Evolutionary conservation across 2,113 vertebrate genomes (phyloP).

Genomic region (Piprites chloris): DNA sequence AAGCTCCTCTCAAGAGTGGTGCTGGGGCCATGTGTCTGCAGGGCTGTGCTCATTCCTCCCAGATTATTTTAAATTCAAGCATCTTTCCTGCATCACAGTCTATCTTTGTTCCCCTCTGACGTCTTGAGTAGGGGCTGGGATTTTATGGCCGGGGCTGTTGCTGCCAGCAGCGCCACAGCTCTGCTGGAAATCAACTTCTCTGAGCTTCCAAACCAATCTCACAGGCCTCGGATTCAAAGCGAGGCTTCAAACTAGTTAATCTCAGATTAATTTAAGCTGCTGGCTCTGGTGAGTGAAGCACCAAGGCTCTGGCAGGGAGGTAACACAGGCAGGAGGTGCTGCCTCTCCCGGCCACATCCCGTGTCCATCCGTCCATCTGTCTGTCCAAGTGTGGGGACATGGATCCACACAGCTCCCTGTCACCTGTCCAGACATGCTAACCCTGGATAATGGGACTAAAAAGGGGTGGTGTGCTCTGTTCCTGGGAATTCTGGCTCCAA

Average conservation of each 20-base stretch:
- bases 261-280: not conserved
- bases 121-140: not conserved
- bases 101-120: slow-evolving; percentile 52
- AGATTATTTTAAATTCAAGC: not conserved
- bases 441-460: rapidly evolving
- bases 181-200: not conserved
- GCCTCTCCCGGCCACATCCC: not conserved
- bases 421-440: rapidly evolving
- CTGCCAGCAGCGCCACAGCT: not conserved
- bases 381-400: rapidly evolving
- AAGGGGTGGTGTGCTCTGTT: rapidly evolving
- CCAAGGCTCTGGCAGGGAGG: not conserved
- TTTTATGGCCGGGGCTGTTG: not conserved
- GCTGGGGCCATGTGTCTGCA: not conserved
- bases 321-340: not conserved
- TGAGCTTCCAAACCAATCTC: not conserved
- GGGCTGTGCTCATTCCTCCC: not conserved
- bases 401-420: not conserved
- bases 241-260: not conserved
- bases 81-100: slow-evolving; percentile 35
- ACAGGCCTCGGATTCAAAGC: not conserved
- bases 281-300: rapidly evolving
- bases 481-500: rapidly evolving
- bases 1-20: not conserved
- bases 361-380: rapidly evolving